Evolutionary conservation across 2,888 invertebrate species (phyloP).

Genomic region (Anagyrus pseudococci): DNA sequence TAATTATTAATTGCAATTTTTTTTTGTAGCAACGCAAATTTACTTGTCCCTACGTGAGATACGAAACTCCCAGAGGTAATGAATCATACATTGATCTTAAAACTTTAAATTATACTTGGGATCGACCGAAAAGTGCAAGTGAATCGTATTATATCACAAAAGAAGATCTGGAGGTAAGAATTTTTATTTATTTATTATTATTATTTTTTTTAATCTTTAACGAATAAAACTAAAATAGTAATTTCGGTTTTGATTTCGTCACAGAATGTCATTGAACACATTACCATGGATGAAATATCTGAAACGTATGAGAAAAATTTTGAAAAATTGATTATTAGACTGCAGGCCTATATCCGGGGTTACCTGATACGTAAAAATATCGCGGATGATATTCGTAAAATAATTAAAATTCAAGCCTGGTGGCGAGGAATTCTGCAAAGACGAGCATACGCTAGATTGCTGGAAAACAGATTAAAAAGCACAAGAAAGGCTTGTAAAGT

Average conservation of each 20-base stretch:
- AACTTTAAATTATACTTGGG: slow-evolving; percentile 52
- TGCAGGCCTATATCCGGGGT: slow-evolving; percentile 71
- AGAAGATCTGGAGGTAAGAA: slow-evolving; percentile 51
- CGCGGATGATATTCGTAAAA: slow-evolving; percentile 60
- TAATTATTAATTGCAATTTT: slow-evolving; percentile 2
- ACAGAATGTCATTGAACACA: slow-evolving; percentile 22
- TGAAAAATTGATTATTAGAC: slow-evolving; percentile 59
- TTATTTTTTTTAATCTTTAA: slow-evolving; percentile 5
- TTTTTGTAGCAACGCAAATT: slow-evolving; percentile 43
- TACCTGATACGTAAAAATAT: slow-evolving; percentile 66
- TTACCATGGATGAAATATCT: slow-evolving; percentile 19
- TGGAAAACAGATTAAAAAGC: slow-evolving; percentile 57
- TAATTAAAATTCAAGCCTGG: slow-evolving; percentile 70
- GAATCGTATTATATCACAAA: slow-evolving; percentile 50
- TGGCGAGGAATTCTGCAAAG: slow-evolving; percentile 67
- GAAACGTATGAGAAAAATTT: slow-evolving; percentile 27
- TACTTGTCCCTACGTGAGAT: slow-evolving; percentile 47
- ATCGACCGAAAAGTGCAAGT: slow-evolving; percentile 46
- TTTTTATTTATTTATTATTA: not conserved
- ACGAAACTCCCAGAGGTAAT: slow-evolving; percentile 47
- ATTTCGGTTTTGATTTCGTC: not conserved
- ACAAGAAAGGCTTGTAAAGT: slow-evolving; percentile 60
- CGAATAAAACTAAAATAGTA: not conserved
- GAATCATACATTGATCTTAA: slow-evolving; percentile 52
- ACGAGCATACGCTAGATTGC: slow-evolving; percentile 62